Percentiles rank a stretch among this genome's conserved stretches.
These are phyloP conservation scores for Phenganax marumi DNA, from an alignment of 92 coral and sea anemone species.

Conservation along the genomic window DNA sequence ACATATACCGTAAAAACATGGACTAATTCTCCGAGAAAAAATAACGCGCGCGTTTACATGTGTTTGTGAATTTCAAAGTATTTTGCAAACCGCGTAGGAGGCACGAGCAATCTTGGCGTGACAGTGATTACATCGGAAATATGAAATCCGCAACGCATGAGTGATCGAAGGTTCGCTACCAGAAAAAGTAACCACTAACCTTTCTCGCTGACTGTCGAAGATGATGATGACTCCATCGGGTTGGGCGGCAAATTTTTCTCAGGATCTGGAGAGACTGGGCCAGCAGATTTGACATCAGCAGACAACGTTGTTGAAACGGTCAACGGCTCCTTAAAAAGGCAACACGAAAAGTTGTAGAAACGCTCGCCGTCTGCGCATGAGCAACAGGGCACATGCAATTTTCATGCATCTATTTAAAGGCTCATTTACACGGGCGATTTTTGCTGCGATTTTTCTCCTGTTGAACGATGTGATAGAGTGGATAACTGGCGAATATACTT, in stretches of 20 bases:
- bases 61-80: too few relatives aligned
- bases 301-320: not conserved
- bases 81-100: too few relatives aligned
- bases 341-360: conserved; percentile 37
- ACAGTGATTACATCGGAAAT: not conserved
- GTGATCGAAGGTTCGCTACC: not conserved
- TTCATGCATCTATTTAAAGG: conserved; percentile 27
- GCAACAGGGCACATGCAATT: not conserved
- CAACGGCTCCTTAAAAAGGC: conserved; percentile 37
- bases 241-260: not conserved
- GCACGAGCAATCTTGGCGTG: too few relatives aligned
- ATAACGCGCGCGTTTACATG: too few relatives aligned
- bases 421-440: too few relatives aligned
- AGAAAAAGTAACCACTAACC: not conserved
- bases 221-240: not conserved
- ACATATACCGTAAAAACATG: too few relatives aligned
- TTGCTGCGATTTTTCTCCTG: too few relatives aligned
- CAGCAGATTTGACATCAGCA: not conserved
- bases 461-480: too few relatives aligned
- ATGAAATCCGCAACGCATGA: not conserved
- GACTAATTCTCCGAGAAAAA: too few relatives aligned
- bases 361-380: not conserved
- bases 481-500: too few relatives aligned
- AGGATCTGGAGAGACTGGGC: not conserved
- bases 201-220: conserved; percentile 18